Evolutionary conservation across 2,113 vertebrate species (phyloP), one percentile per base, ranked within the genome.

Genomic region (Aleadryas rufinucha): DNA sequence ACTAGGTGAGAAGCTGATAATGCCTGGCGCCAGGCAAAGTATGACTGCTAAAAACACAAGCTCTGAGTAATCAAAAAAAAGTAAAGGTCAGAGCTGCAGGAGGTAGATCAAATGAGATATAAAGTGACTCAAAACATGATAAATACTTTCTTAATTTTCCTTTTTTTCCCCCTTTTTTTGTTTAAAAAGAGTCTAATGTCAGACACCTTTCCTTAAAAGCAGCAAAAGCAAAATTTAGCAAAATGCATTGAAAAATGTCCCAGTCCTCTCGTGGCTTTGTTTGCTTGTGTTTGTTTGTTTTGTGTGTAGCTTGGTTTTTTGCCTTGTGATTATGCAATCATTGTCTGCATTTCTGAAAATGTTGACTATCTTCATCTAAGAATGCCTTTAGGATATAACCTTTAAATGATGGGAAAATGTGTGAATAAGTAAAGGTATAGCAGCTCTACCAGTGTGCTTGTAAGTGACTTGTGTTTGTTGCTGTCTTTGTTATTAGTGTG

Each of bases 231-330:
- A 72, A 35, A 14, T 93, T 33, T 39, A n/a, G 4, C 2, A 47
- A 45, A 56, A 74, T 17, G 3, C 9, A 4, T 44, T 33, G 31
- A 57, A 75, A 65, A 42, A 59, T 20, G 1, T 75, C 30, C 24
- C 1, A 4, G 1, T 14, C 8, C 1, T 60, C 20, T 41, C 35
- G 15, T 4, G 3, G 0, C 23, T 72, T 72, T 72, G 4, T 49
- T 63, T 70, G 23, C 13, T 53, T 54, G 10, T 15, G 6, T 56
- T 54, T 37, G 24, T 22, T 81, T 41, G 41, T 44, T 44, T 44
- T 31, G 23, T n/a, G n/a, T 44, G 7, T 4, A 21, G 28, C 16
- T 9, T 39, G 54, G 13, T 15, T 28, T 14, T 78, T 14, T 72
- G 66, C 23, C 28, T 76, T 31, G 8, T 61, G 30, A 56, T 49